phyloP scores from a whole-genome alignment of 2,113 vertebrate genomes.

The Chunga burmeisteri region DNA sequence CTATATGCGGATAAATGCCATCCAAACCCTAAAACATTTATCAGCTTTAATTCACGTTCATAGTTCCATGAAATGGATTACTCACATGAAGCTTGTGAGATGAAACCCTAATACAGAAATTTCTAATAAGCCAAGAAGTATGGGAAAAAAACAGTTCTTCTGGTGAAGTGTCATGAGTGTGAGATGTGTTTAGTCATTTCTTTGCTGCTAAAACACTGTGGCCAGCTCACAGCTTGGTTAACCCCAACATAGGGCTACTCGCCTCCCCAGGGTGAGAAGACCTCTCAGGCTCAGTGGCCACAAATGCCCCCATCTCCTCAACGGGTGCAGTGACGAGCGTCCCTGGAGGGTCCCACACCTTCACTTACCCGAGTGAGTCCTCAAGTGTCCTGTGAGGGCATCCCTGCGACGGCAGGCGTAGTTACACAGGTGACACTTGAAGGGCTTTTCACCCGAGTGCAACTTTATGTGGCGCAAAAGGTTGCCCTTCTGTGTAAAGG shows the following conservation, averaged over 20 bases:
- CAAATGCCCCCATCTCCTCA: fast-evolving
- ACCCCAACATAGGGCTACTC: background rate
- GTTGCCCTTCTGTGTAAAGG: constrained; percentile 98
- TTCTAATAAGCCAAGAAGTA: background rate
- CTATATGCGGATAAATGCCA: background rate
- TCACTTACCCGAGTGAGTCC: constrained; percentile 93
- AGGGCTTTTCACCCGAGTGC: constrained; percentile 98
- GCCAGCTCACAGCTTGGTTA: background rate
- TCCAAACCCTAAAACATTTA: background rate
- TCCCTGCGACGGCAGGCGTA: constrained; percentile 96
- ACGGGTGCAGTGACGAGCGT: fast-evolving
- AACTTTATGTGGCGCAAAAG: constrained; percentile 98
- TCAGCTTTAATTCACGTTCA: background rate
- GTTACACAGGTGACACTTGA: constrained; percentile 99
- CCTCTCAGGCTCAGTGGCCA: background rate
- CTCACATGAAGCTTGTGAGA: background rate
- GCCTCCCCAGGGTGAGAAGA: background rate
- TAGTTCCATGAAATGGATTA: constrained; percentile 25
- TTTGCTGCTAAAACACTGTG: background rate
- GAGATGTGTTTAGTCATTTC: background rate
- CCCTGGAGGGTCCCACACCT: background rate
- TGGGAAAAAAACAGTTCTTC: background rate
- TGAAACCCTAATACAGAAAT: constrained; percentile 19
- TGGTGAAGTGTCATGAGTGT: background rate
- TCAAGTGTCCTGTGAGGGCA: constrained; percentile 93